A percentile compares a stretch with the other conserved stretches of the same genome.
These are phyloP conservation scores for Lepidostoma basale DNA, from an alignment of 1,140 invertebrate species.

Conservation along the genomic window DNA sequence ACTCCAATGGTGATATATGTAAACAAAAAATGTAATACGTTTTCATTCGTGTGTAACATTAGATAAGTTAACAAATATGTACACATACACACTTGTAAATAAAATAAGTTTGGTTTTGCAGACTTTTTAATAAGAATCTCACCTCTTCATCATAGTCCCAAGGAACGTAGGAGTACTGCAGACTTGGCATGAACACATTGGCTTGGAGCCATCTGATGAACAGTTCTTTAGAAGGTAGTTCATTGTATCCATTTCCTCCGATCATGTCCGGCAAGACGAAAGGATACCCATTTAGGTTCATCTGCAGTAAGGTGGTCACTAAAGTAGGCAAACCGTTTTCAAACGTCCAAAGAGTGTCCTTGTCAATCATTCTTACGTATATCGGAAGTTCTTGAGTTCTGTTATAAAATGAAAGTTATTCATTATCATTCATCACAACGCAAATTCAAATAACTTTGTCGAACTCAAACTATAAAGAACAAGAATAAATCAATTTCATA, in stretches of 20 bases:
- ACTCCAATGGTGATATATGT: too few relatives aligned
- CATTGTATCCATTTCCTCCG: conserved; percentile 69
- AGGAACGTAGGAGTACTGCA: conserved; percentile 79
- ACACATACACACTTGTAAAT: too few relatives aligned
- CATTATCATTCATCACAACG: too few relatives aligned
- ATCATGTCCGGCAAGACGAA: conserved; percentile 82
- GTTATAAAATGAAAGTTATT: background rate
- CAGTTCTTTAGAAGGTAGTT: conserved; percentile 65
- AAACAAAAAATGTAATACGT: background rate
- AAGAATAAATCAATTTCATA: conserved; percentile 32
- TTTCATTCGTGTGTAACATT: background rate
- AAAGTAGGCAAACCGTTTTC: conserved; percentile 71
- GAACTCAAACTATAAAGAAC: background rate
- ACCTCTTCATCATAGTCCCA: conserved; percentile 72
- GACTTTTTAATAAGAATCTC: too few relatives aligned
- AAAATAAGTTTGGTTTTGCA: too few relatives aligned
- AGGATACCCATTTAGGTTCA: conserved; percentile 76
- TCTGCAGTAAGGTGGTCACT: conserved; percentile 71
- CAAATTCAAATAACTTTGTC: background rate
- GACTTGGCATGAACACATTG: conserved; percentile 74
- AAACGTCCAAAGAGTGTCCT: conserved; percentile 69
- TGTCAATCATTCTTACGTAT: conserved; percentile 82
- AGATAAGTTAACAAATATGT: background rate
- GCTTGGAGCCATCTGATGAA: conserved; percentile 80
- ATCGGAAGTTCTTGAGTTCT: conserved; percentile 68